A percentile compares a stretch with the other conserved stretches of the same genome.
phyloP scores from a whole-genome alignment of 2,888 invertebrate species.

The Tolmerus cingulatus region DNA sequence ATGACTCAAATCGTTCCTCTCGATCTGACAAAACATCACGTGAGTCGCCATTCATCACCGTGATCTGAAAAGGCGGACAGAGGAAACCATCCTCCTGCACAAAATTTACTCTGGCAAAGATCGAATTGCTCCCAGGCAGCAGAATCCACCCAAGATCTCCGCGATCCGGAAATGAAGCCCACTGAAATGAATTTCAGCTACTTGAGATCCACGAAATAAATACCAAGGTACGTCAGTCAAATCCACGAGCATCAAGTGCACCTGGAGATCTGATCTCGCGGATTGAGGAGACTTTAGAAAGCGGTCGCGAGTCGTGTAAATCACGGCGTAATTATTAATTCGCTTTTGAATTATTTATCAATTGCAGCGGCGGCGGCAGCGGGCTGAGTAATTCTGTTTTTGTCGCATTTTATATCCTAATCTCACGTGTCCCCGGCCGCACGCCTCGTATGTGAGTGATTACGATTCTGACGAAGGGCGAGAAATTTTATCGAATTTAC shows the following conservation, averaged over 20 bases:
- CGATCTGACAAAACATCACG: not conserved
- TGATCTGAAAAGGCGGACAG: not conserved
- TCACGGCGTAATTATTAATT: not conserved
- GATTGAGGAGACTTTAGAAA: not conserved
- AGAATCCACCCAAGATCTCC: not conserved
- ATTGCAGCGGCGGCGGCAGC: not conserved
- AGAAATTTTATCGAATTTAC: not conserved
- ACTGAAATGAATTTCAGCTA: not conserved
- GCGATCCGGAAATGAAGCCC: not conserved
- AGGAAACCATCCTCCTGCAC: not conserved
- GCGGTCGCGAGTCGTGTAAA: not conserved
- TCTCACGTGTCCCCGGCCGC: not conserved
- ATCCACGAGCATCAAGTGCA: not conserved
- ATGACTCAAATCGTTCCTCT: not conserved
- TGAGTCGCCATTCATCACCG: not conserved
- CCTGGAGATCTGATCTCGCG: not conserved
- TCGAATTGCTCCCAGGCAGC: not conserved
- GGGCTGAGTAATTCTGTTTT: not conserved
- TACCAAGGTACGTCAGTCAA: not conserved
- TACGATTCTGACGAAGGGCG: not conserved
- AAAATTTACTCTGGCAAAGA: not conserved
- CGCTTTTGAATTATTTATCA: constrained; percentile 11
- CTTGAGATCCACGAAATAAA: not conserved
- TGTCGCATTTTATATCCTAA: not conserved
- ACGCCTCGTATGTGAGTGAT: not conserved